Percentiles rank a stretch among this genome's conserved stretches.
phyloP scores from a whole-genome alignment of 1,140 invertebrate genomes.

The Brachionus asplanchnoidis region DNA sequence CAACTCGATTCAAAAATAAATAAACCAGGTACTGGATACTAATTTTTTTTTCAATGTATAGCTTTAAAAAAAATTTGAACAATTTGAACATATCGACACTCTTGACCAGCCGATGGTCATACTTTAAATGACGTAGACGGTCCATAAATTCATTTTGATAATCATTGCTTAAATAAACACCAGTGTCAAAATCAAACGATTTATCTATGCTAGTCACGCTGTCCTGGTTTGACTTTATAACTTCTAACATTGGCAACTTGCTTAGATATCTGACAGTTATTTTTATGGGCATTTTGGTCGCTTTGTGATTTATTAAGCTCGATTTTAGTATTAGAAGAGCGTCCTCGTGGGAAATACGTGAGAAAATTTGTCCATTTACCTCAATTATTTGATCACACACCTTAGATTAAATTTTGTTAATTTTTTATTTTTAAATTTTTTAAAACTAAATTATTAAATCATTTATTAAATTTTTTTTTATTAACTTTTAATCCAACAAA shows the following conservation, averaged over 20 bases:
- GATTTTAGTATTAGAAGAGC: constrained; percentile 24
- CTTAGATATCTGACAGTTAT: constrained; percentile 17
- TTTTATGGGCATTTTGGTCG: constrained; percentile 16
- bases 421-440: not conserved
- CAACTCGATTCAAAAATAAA: constrained; percentile 3
- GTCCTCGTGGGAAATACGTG: constrained; percentile 17
- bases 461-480: not conserved
- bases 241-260: not conserved
- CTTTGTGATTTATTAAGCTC: constrained; percentile 9
- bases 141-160: not conserved
- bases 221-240: constrained; percentile 9
- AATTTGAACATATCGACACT: not conserved
- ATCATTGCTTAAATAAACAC: not conserved
- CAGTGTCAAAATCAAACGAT: not conserved
- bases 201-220: constrained; percentile 17
- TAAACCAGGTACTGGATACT: constrained; percentile 30
- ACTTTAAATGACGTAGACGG: not conserved
- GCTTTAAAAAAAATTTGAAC: not conserved
- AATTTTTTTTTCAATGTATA: constrained; percentile 17
- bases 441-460: not conserved
- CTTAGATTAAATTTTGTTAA: not conserved
- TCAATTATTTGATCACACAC: constrained; percentile 38
- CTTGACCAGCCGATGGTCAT: not conserved
- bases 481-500: constrained; percentile 9
- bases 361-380: constrained; percentile 31